Base-by-base conservation (phyloP, 35 echinoderm and acorn worm species). In the Lytechinus variegatus region DNA sequence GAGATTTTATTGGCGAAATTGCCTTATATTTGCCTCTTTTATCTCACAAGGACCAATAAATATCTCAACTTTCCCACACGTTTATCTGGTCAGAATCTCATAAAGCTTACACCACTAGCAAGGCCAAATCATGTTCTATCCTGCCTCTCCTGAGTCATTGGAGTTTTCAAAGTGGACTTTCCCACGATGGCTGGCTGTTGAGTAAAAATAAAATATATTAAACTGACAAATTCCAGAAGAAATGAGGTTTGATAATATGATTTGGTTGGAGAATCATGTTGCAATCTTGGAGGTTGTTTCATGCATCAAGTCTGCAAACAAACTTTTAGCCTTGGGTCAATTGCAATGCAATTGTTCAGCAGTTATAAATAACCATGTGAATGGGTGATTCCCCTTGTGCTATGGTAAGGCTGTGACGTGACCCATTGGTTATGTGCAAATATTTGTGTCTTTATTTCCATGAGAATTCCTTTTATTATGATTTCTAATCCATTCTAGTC, bases 301-400 rank as follows among this genome's bases (percentile, higher is more conserved):
- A 24, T 24, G n/a, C 66, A 16, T 79, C 66, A 79, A n/a, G 12
- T 79, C 4, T 19, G 66, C 66, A 79, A 79, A 79, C 66, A 79
- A 79, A 79, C 9, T 14, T 72, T 79, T 24, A 79, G 66, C 66
- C 66, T 79, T 79, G 66, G 33, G 66, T 79, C 66, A n/a, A 79
- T 79, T 79, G 0, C 66, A 24, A 24, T 79, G 4, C 16, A 79
- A n/a, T 79, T 79, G 66, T 79, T 79, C 66, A 79, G 19, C 66
- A 79, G 66, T 79, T 79, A 79, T 79, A 79, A 79, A 79, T 79
- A 79, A 79, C n/a, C 66, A 79, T 79, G 66, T 79, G 66, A 79
- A 79, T 5, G 7, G 66, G 66, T 79, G 66, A 24, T 79, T 79
- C 66, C 66, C 66, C 66, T 79, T 58, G 13, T 58, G 1, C 56